A percentile compares a stretch with the other conserved stretches of the same genome.
Conservation (phyloP, 2,888 invertebrate species). For the Lathronympha strigana region DNA sequence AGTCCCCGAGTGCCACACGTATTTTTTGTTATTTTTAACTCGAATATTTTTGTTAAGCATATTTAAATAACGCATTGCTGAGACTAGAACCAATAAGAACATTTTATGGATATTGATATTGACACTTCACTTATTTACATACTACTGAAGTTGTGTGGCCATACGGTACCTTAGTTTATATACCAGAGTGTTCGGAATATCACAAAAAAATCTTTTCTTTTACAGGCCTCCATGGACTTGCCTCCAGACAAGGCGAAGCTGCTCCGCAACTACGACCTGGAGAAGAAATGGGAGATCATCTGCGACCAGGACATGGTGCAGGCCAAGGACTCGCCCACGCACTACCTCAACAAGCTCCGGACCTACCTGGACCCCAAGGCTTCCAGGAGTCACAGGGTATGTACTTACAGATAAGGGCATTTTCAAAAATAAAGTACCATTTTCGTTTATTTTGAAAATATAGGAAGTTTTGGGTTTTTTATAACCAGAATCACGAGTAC, state of each 20-base stretch:
- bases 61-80: too few relatives aligned
- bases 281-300: conserved; percentile 99
- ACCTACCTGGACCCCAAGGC: conserved; percentile 98
- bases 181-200: neutral
- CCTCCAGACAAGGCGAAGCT: conserved; percentile 99
- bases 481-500: too few relatives aligned
- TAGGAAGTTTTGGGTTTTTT: too few relatives aligned
- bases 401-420: conserved; percentile 61
- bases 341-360: conserved; percentile 97
- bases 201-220: conserved; percentile 49
- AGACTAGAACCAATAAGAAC: too few relatives aligned
- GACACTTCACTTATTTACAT: too few relatives aligned
- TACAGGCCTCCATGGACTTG: conserved; percentile 98
- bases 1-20: too few relatives aligned
- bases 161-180: neutral
- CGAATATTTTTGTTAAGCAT: too few relatives aligned
- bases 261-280: conserved; percentile 96
- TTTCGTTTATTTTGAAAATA: too few relatives aligned
- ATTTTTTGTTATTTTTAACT: too few relatives aligned
- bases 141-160: neutral
- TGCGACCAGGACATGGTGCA: conserved; percentile 99
- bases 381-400: conserved; percentile 96
- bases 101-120: too few relatives aligned
- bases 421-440: too few relatives aligned
- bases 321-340: conserved; percentile 98